Evolutionary conservation across 1,140 invertebrate species (phyloP).

Genomic region (Carposina sasakii): DNA sequence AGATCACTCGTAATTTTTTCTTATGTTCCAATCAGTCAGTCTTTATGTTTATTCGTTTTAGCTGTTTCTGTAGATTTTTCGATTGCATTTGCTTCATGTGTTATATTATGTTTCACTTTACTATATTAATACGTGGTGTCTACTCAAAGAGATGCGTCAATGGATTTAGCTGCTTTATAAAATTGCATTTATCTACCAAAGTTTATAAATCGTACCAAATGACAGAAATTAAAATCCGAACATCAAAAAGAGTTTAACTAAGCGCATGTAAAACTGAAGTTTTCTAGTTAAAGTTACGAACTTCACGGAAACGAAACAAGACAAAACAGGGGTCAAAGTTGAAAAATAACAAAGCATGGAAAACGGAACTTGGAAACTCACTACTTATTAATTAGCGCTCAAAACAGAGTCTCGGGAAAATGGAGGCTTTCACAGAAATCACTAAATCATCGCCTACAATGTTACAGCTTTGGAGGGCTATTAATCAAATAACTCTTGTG

Average conservation of each 20-base stretch:
- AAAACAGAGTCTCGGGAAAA: slow-evolving; percentile 28
- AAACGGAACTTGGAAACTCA: no score
- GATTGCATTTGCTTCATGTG: no score
- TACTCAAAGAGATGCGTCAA: slow-evolving; percentile 42
- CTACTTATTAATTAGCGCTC: slow-evolving; percentile 36
- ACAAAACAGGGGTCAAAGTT: slow-evolving; percentile 7
- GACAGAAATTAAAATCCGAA: no score
- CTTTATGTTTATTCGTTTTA: slow-evolving; percentile 5
- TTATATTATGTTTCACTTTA: slow-evolving; percentile 7
- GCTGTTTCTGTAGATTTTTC: slow-evolving; percentile 20
- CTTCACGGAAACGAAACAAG: no score
- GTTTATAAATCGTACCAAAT: no score
- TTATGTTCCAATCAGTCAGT: slow-evolving; percentile 18
- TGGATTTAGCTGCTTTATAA: no score
- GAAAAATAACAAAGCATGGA: no score
- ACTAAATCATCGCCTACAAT: slow-evolving; percentile 46
- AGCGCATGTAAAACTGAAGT: no score
- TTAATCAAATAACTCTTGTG: slow-evolving; percentile 63
- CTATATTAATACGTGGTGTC: slow-evolving; percentile 14
- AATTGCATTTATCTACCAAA: no score
- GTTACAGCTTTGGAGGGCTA: slow-evolving; percentile 41
- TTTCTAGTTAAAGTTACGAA: no score
- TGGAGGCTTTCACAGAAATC: slow-evolving; percentile 37
- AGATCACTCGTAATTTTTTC: slow-evolving; percentile 62
- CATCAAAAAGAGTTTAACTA: no score